These are phyloP conservation scores for Pachypanchax playfairii DNA, from an alignment of 2,113 vertebrate species.

Conservation along the genomic window DNA sequence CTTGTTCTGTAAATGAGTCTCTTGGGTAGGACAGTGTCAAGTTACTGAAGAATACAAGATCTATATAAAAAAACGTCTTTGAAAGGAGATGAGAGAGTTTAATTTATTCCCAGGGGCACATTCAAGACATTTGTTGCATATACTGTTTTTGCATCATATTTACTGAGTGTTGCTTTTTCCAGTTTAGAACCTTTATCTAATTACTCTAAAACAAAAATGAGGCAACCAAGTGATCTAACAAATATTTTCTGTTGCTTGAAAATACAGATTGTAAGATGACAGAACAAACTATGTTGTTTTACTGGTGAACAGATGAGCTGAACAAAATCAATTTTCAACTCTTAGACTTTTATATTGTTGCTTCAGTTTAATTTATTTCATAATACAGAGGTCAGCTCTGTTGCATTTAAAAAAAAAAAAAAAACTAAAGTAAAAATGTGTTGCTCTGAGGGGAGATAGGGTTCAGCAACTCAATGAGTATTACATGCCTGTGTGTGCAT, in stretches of 20 bases:
- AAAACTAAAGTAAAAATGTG: slow-evolving; percentile 49
- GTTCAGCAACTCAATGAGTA: slow-evolving; percentile 34
- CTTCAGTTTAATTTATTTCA: slow-evolving; percentile 1
- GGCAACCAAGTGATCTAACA: not conserved
- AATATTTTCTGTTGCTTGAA: not conserved
- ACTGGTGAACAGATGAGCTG: no score
- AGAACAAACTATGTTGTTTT: not conserved
- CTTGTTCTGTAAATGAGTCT: not conserved
- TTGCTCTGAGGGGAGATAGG: slow-evolving; percentile 33
- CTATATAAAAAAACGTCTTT: not conserved
- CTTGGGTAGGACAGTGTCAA: not conserved
- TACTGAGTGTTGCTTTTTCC: not conserved
- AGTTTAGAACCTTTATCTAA: not conserved
- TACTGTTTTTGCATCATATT: not conserved
- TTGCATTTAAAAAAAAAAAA: slow-evolving; percentile 25
- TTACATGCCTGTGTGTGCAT: slow-evolving; percentile 31
- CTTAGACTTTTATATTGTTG: no score
- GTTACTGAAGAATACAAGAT: not conserved
- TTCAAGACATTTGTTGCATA: not conserved
- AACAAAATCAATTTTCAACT: no score
- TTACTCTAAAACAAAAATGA: not conserved
- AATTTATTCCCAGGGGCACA: not conserved
- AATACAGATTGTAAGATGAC: not conserved
- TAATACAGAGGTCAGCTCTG: slow-evolving; percentile 1
- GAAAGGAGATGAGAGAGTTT: not conserved